Base-by-base conservation (phyloP, 2,113 vertebrate genomes). In the Bungarus multicinctus region DNA sequence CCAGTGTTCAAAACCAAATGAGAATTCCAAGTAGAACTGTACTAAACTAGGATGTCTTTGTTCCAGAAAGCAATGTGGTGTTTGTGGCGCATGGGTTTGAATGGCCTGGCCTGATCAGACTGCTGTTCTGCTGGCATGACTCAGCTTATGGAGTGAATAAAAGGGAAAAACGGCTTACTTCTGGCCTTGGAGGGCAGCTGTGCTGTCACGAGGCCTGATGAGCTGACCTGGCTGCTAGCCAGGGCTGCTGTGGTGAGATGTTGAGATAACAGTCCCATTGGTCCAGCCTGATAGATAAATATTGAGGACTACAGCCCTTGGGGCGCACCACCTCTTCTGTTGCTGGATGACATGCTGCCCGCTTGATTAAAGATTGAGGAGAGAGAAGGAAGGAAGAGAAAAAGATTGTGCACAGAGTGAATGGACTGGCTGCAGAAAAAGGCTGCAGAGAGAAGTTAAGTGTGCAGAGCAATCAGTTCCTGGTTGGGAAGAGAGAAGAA, bases 1-100 rank as follows among this genome's bases (percentile, higher is more conserved):
- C 92, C 94, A 86, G 90, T 64, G 85, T 69, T 89, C 81, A 90
- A 93, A 18, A 87, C 94, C 89, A 95, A 96, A 93, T 47, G 92
- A 69, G 91, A 95, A 94, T 91, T 88, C 57, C 89, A 87, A 69
- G 95, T 94, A 93, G 89, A 88, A 93, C 25, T 3, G 7, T 60
- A 74, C 90, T 95, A 23, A 92, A 58, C 89, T 90, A 92, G 91
- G 94, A 91, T 89, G 91, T 52, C 86, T 94, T 94, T 94, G 50
- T 93, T 90, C 93, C 91, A 95, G 90, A 0, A 25, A 94, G 1
- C 34, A 14, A 0, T 5, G 2, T 23, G 45, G 47, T 91, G 27
- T 81, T 14, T 81, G 74, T 81, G 74, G 74, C 1, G 0, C 34
- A 81, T 81, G 7, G 74, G 18, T 43, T 81, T 81, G 39, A 81